phyloP scores from a whole-genome alignment of 2,113 vertebrate species.

The Sinosuthora webbiana region DNA sequence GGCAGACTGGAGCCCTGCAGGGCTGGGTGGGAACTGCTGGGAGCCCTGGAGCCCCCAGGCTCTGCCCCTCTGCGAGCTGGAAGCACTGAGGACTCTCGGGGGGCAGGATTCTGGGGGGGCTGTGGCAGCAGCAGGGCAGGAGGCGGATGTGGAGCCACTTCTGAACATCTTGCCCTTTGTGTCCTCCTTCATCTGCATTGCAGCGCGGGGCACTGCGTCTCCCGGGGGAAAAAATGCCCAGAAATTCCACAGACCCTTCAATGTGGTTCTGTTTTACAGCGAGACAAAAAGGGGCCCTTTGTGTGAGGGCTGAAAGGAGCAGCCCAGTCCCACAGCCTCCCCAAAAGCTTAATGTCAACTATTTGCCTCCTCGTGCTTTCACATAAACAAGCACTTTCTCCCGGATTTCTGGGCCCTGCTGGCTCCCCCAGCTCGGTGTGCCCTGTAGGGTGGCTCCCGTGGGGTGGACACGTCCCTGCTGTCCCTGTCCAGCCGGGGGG shows the following conservation, averaged over 20 bases:
- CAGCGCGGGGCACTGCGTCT: not conserved
- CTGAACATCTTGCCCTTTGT: not conserved
- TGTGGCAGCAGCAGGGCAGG: not conserved
- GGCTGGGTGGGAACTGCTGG: not conserved
- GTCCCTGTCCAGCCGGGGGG: not conserved
- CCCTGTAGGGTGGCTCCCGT: accelerated
- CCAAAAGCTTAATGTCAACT: constrained; percentile 71
- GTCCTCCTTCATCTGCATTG: not conserved
- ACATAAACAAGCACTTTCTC: constrained; percentile 47
- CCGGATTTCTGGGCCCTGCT: not conserved
- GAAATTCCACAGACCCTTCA: constrained; percentile 35
- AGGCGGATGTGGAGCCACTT: not conserved
- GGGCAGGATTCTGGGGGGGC: not conserved
- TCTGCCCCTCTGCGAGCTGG: not conserved
- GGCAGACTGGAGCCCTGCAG: not conserved
- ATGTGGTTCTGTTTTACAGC: constrained; percentile 47
- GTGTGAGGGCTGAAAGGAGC: constrained; percentile 48
- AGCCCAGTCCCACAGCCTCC: constrained; percentile 54
- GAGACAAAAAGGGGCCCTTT: constrained; percentile 60
- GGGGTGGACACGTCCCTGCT: accelerated
- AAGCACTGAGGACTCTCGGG: accelerated
- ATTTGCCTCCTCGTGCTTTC: constrained; percentile 63
- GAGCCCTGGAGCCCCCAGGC: not conserved
- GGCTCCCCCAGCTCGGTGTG: not conserved
- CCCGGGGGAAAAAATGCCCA: constrained; percentile 16